Percentiles rank a stretch among this genome's conserved stretches.
These are phyloP conservation scores for Dascyllus trimaculatus DNA, from an alignment of 2,113 vertebrate species.

Conservation along the genomic window DNA sequence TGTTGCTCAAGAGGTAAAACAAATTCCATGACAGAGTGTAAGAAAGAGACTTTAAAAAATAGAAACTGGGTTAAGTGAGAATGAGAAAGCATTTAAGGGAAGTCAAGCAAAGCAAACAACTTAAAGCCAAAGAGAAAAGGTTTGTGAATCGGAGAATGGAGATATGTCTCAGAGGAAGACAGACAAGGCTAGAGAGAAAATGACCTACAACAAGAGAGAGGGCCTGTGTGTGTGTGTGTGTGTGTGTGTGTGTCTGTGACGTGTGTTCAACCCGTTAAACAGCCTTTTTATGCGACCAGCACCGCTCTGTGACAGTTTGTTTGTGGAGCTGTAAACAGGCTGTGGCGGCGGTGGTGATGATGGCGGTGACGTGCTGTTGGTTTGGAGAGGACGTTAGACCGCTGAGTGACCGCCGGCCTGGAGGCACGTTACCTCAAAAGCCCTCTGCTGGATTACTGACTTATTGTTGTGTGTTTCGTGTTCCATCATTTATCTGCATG, in stretches of 20 bases:
- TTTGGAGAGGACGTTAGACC: conserved; percentile 38
- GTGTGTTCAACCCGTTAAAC: conserved; percentile 26
- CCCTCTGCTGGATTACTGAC: conserved; percentile 54
- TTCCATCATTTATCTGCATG: conserved; percentile 57
- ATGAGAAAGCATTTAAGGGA: too few species aligned
- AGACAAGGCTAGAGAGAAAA: background rate
- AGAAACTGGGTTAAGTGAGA: too few species aligned
- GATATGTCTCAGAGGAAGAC: background rate
- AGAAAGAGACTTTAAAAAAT: too few species aligned
- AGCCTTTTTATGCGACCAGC: conserved; percentile 33
- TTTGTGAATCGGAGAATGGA: too few species aligned
- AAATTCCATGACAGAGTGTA: too few species aligned
- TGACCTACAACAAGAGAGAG: background rate
- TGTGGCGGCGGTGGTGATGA: conserved; percentile 36
- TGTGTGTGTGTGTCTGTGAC: background rate
- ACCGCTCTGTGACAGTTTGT: conserved; percentile 58
- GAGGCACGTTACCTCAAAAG: conserved; percentile 51
- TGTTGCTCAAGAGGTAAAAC: too few species aligned
- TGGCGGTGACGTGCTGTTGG: conserved; percentile 28
- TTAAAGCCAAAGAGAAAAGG: too few species aligned
- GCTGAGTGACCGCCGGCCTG: conserved; percentile 36
- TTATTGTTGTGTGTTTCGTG: conserved; percentile 57
- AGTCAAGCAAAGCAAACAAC: too few species aligned
- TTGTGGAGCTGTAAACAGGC: conserved; percentile 67
- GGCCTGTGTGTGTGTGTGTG: background rate